Evolutionary conservation across 2,888 invertebrate species (phyloP), one percentile per base, ranked within the genome.

Genomic region (Bellardia pandia): DNA sequence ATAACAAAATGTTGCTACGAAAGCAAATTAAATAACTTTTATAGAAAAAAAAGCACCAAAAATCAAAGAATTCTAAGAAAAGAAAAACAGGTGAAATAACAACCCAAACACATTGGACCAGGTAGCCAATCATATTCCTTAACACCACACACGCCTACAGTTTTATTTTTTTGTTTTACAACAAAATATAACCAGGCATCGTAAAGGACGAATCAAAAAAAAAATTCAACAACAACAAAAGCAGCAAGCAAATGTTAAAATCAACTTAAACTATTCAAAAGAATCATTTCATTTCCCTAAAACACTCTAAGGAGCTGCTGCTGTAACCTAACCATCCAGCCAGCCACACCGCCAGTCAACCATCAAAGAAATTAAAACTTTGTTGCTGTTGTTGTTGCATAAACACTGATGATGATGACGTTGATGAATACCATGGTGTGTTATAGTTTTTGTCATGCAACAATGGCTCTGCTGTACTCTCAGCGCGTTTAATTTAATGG

Each of bases 401-500:
- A 37, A 23, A 79, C 68, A 42, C 45, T 69, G 68, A 69, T 69
- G 48, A 37, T 8, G 58, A 45, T 9, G 16, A 72, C 60, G 51
- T 42, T 56, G 74, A 53, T 23, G 60, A 37, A 11, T 11, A 45
- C 13, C 13, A 45, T 45, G 45, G 45, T 45, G 45, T 45, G 45
- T 11, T 13, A 37, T 30, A 30, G n/a, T 33, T 37, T 68, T 68
- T 75, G 81, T 40, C 68, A 75, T 51, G 51, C 75, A 51, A 37
- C 37, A 74, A 56, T 45, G 16, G 23, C 14, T 14, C 30, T 74
- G 56, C 37, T 7, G 37, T 42, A 74, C 23, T 74, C 56, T 45
- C 58, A 58, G 37, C 58, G 62, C 76, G 72, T 86, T 77, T 77
- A 68, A 86, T 77, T 86, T 86, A 82, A 86, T 86, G 78, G 86